These are phyloP conservation scores for Molossus molossus DNA, from an alignment of 2,797 vertebrate species.

Conservation along the genomic window DNA sequence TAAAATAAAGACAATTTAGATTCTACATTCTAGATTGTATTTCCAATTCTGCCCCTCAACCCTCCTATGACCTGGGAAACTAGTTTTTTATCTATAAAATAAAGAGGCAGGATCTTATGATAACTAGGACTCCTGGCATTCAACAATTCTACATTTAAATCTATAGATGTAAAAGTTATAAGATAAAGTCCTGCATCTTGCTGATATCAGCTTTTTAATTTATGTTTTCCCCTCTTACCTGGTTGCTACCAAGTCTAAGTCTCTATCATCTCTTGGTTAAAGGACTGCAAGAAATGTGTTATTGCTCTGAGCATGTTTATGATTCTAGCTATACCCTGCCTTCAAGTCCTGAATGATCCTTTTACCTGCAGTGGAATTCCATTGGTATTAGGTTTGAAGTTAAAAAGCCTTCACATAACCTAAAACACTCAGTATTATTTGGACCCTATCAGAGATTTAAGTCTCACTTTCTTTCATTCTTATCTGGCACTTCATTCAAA, in stretches of 20 bases:
- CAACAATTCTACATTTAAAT: neutral
- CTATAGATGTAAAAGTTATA: neutral
- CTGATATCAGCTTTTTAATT: neutral
- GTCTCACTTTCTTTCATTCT: neutral
- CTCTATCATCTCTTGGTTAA: neutral
- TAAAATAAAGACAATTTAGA: constrained; percentile 19
- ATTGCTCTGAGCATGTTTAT: neutral
- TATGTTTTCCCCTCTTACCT: neutral
- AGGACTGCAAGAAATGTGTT: neutral
- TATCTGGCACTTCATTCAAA: neutral
- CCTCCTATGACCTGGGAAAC: neutral
- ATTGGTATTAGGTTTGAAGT: neutral
- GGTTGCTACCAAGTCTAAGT: neutral
- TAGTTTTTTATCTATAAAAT: neutral
- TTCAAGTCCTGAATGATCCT: neutral
- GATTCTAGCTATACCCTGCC: neutral
- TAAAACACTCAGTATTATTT: neutral
- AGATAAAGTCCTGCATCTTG: constrained; percentile 11
- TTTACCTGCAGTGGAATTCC: neutral
- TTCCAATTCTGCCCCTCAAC: neutral
- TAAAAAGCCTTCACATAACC: neutral
- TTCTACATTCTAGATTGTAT: neutral
- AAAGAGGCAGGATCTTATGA: neutral
- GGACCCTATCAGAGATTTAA: neutral
- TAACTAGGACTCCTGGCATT: neutral